Conservation (phyloP, 2,113 vertebrate genomes). For the Puntigrus tetrazona region DNA sequence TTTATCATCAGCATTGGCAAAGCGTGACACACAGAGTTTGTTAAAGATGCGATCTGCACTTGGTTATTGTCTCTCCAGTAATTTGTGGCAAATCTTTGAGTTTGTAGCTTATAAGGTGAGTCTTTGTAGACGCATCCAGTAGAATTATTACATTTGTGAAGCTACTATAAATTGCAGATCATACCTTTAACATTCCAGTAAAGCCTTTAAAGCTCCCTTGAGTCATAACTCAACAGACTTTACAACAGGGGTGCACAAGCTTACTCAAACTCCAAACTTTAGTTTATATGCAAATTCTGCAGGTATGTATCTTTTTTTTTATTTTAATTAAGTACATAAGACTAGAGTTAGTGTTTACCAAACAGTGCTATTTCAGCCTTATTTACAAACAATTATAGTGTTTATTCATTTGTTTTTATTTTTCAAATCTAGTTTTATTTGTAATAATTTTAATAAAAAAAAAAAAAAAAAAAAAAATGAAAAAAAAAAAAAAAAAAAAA, state of each 20-base stretch:
- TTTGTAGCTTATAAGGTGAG: background rate
- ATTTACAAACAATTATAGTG: background rate
- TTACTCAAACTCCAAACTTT: background rate
- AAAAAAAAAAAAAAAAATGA: no score
- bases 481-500: no score
- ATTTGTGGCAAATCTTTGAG: background rate
- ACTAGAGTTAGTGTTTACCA: background rate
- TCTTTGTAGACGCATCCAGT: background rate
- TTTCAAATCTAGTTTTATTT: background rate
- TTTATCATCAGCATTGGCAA: constrained; percentile 46
- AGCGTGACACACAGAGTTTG: background rate
- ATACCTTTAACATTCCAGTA: constrained; percentile 3
- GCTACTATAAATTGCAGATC: constrained; percentile 9
- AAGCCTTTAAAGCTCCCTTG: constrained; percentile 1
- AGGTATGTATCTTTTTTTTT: background rate
- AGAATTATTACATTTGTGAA: background rate
- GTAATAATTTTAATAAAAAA: no score
- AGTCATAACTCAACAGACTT: background rate
- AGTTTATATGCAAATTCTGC: background rate
- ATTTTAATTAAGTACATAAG: background rate
- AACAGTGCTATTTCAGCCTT: background rate
- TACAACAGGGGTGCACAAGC: background rate
- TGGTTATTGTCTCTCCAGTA: background rate
- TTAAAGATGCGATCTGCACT: constrained; percentile 28
- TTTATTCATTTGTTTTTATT: background rate